Base-by-base conservation (phyloP, 2,797 vertebrate species). In the Macrochelys suwanniensis region DNA sequence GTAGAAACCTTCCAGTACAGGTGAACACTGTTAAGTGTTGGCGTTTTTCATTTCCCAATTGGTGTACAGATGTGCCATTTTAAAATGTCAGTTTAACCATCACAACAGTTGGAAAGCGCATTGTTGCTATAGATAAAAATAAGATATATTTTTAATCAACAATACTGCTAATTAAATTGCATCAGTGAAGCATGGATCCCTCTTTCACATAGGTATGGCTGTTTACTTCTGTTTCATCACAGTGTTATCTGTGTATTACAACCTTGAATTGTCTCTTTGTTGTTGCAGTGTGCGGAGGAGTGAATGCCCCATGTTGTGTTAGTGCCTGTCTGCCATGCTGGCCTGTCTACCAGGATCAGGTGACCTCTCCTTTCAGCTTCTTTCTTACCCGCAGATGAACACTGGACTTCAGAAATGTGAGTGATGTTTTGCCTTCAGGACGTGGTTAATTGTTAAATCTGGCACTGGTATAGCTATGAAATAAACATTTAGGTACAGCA, bases 331-430 rank as follows among this genome's bases (percentile, higher is more conserved):
- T 99, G 99, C 99, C 99, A 99, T 99, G 99, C 99, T 99, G 99
- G 99, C 99, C 99, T 99, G 99, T 99, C 99, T 99, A 96, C 99
- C 99, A 98, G 99, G 99, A 99, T 99, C 99, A 99, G 99, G 99
- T 98, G 99, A 99, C 99, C 99, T 99, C 98, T 99, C 99, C 99
- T 99, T 99, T 98, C 99, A 99, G 99, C 99, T 99, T 99, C 99
- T 99, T 98, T 99, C 99, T 99, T 99, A 99, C 99, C 99, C 99
- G 99, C 99, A 99, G 99, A 99, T 99, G 99, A 99, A 99, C 99
- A 99, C 99, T 99, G 99, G 99, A 99, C 99, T 99, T 99, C 99
- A 99, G 99, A 99, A 99, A 99, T 99, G 99, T 99, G 98, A 99
- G 99, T 99, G 98, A 95, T 85, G 88, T 96, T 93, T 96, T 94